Evolutionary conservation across 2,797 vertebrate species (phyloP), one percentile per base, ranked within the genome.

Genomic region (Rhynchonycteris naso): DNA sequence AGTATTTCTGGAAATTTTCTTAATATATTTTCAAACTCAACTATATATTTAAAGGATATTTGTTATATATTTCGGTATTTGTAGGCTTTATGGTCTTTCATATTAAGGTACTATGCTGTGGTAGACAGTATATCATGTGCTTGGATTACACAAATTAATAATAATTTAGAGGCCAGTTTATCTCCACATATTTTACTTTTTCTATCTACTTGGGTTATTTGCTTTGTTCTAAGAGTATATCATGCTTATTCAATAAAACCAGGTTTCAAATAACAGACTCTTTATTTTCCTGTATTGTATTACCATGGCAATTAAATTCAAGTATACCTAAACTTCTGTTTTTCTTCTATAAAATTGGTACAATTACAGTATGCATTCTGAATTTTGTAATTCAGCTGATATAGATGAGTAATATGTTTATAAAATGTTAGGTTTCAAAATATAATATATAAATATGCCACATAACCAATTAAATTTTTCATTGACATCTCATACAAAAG

Each of bases 391-490:
- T 28, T 63, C 80, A 24, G 4, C 24, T 94, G 71, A 19, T 26
- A 30, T 43, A 47, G 19, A 83, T 71, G 10, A 66, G 69, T 74
- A 90, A 65, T 71, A 7, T 63, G 3, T 50, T 66, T 88, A 0
- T 80, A 78, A 88, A 88, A 74, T 74, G 13, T 59, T 76, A 11
- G 72, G 7, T 94, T 90, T 83, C 33, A 83, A 87, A 94, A 82
- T 54, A 65, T 33, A 50, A 22, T 38, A 24, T 66, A 63, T 56
- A 69, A 76, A 65, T 75, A 83, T 66, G 5, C 1, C 69, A 59
- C 1, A 50, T 52, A 54, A 43, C 61, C 2, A 63, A 43, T 84
- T 90, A 56, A 54, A 93, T 43, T 79, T 69, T 4, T 79, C 22
- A 69, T 16, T 69, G 74, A 72, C n/a, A 82, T 52, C 19, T 90